Conservation (phyloP, 2,888 invertebrate genomes). For the Allacma fusca region DNA sequence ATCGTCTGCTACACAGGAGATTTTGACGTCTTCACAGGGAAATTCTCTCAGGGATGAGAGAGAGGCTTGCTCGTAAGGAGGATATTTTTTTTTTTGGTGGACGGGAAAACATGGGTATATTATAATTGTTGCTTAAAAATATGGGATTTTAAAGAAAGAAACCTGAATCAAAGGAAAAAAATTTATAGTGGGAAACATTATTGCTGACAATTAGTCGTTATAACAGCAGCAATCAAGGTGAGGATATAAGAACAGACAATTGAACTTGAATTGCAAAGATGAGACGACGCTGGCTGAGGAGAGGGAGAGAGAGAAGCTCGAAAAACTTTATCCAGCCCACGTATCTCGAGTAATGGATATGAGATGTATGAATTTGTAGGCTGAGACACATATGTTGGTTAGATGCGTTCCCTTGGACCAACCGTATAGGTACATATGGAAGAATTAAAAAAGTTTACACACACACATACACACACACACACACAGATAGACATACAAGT, state of each 20-base stretch:
- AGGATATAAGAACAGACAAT: conserved; percentile 27
- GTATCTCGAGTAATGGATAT: not conserved
- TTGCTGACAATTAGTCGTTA: conserved; percentile 44
- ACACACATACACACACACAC: no score
- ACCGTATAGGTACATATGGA: no score
- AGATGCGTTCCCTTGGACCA: no score
- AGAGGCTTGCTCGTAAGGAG: not conserved
- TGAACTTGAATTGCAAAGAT: conserved; percentile 44
- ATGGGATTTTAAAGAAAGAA: conserved; percentile 17
- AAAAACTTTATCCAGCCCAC: conserved; percentile 27
- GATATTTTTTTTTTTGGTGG: not conserved
- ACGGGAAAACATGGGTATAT: not conserved
- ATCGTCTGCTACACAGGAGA: not conserved
- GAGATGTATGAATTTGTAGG: no score
- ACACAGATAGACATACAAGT: no score
- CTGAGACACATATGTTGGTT: no score
- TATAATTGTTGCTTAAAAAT: conserved; percentile 29
- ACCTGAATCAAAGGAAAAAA: conserved; percentile 17
- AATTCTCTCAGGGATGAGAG: not conserved
- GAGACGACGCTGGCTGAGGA: not conserved
- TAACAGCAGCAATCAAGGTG: conserved; percentile 47
- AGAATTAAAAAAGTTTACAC: no score
- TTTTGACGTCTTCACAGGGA: not conserved
- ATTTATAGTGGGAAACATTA: conserved; percentile 44
- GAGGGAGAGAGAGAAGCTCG: not conserved